Base-by-base conservation (phyloP, 2,797 vertebrate genomes). In the Pyrocephalus nanus region DNA sequence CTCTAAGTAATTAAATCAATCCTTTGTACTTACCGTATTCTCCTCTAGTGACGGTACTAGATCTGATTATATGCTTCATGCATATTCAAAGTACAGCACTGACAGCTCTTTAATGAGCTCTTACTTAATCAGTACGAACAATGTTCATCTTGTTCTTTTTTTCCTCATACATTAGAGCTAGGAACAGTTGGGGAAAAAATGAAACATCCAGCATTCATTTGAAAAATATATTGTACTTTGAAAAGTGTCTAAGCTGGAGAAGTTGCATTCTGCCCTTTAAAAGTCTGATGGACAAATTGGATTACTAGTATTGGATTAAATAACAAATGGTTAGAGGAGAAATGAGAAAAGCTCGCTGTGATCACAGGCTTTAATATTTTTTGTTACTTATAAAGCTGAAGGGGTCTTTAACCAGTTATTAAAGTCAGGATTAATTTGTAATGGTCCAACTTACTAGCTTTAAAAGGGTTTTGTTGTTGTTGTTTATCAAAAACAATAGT, bases 231-330 rank as follows among this genome's bases (percentile, higher is more conserved):
- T 98, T 97, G 97, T 98, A 98, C 98, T 97, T 98, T 98, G 97
- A 98, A 98, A 98, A 98, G 98, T 98, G 98, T 98, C 98, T 98
- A 98, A 98, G 98, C 98, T 97, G 97, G 97, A 97, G 98, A 99
- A 99, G 98, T 99, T 99, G 97, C 98, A 98, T 98, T 98, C 98
- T 98, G 98, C 97, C 98, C 97, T 98, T 98, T 98, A 98, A 99
- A 98, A 99, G 98, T 99, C 98, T 97, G 98, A 99, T 99, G 98
- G 98, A 99, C 99, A 99, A 99, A 99, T 99, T 99, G 99, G 99
- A 99, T 99, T 99, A 99, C 98, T 98, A 98, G 98, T 98, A 99
- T 99, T 99, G 99, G 98, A 99, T 99, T 99, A 99, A 99, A 99
- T 98, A 98, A 98, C 98, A 99, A 99, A 98, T 98, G 98, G 98